Evolutionary conservation across 23 tunicate species (phyloP).

Genomic region (Clavelina lepadiformis): DNA sequence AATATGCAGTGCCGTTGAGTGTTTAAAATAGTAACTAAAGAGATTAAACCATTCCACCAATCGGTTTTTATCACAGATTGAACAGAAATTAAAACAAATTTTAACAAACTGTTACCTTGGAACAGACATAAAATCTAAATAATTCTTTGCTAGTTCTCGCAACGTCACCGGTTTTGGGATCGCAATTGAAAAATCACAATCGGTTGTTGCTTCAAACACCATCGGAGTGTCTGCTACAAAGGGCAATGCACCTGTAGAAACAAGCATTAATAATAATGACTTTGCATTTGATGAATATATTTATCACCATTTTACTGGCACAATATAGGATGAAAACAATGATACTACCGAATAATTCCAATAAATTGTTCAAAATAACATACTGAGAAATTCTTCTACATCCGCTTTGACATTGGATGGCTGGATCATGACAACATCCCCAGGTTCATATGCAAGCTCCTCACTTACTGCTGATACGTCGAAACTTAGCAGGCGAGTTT

Average conservation of each 20-base stretch:
- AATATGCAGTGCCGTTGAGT: no score
- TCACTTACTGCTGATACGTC: conserved; percentile 31
- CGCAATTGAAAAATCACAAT: conserved; percentile 5
- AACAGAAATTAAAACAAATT: no score
- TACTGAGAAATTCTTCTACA: conserved; percentile 75
- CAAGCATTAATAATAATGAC: no score
- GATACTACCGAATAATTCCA: background rate
- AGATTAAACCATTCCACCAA: no score
- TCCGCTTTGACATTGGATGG: conserved; percentile 54
- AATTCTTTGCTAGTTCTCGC: conserved; percentile 53
- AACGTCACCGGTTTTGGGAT: conserved; percentile 32
- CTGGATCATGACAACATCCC: conserved; percentile 93
- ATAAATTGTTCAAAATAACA: background rate
- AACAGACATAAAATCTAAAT: conserved; percentile 78
- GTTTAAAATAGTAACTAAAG: no score
- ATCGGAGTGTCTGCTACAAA: conserved; percentile 27
- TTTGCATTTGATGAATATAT: no score
- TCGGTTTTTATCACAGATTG: no score
- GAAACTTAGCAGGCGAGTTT: conserved; percentile 44
- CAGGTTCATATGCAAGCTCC: conserved; percentile 73
- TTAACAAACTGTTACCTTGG: conserved; percentile 92
- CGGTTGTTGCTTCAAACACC: conserved; percentile 23
- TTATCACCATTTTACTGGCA: no score
- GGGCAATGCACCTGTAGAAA: conserved; percentile 45
- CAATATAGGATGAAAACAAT: conserved; percentile 5